Evolutionary conservation across 1,140 invertebrate genomes (phyloP), one percentile per base, ranked within the genome.

Genomic region (Oncopodura yosiiana): DNA sequence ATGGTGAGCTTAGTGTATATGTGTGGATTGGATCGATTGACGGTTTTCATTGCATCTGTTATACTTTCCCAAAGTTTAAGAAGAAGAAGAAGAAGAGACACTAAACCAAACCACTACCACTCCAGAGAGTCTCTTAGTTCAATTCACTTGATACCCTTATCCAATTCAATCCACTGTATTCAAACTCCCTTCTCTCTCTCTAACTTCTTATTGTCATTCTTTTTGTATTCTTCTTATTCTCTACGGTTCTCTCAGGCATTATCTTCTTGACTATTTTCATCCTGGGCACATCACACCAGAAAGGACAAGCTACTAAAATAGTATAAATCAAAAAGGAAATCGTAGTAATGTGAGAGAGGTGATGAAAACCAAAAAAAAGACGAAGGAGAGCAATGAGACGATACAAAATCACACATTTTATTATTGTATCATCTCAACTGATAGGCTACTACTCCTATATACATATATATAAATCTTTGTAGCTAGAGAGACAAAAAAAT

Each of bases 11-110:
- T 58, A 48, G 42, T 34, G 39, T 41, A 16, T 6, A 41, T 41
- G 30, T 34, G n/a, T 58, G 56, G 56, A 53, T 58, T 58, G 36
- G 56, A 58, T 58, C 50, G 56, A 58, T 58, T 58, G 54, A 56
- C 41, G 46, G 42, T 56, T 51, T n/a, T 56, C 37, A 36, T 56
- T 51, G 30, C 56, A 58, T 51, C 56, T 56, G 54, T 44, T 49
- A 50, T 56, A 56, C 23, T 56, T 56, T 56, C 54, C 54, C 54
- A 56, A 50, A 48, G 54, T 50, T n/a, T 42, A 37, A 43, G 54
- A 45, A 46, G 54, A 56, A 41, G 37, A 26, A 45, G 30, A 27
- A 43, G 37, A 41, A 37, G 48, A 41, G 26, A 56, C 3, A 45
- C 29, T 8, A 42, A 32, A 26, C 41, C 19, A 44, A 18, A 5